These are phyloP conservation scores for Volucella zonaria DNA, from an alignment of 2,888 invertebrate genomes.

Conservation along the genomic window DNA sequence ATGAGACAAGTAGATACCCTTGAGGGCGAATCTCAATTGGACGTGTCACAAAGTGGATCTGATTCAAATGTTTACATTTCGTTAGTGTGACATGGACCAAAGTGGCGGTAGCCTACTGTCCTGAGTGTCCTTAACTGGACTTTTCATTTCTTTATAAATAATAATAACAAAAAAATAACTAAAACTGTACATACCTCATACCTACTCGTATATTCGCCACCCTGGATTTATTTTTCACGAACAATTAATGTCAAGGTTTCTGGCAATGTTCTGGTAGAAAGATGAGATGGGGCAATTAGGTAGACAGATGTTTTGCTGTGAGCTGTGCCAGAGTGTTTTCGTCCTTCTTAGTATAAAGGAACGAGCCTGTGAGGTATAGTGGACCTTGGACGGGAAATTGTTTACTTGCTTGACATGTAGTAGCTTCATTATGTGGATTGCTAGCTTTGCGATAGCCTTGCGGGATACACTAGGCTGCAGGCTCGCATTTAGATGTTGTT, in stretches of 20 bases:
- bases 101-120: constrained; percentile 18
- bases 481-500: constrained; percentile 20
- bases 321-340: constrained; percentile 24
- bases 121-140: background rate
- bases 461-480: constrained; percentile 37
- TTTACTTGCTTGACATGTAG: constrained; percentile 40
- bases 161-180: background rate
- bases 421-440: constrained; percentile 50
- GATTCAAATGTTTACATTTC: constrained; percentile 70
- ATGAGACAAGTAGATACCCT: constrained; percentile 20
- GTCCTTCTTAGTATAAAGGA: constrained; percentile 18
- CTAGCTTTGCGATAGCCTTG: constrained; percentile 54
- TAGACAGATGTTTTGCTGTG: constrained; percentile 58
- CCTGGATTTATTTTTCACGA: constrained; percentile 45
- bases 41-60: constrained; percentile 58
- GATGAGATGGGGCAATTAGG: constrained; percentile 61
- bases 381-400: constrained; percentile 45
- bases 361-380: constrained; percentile 19
- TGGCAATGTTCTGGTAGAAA: constrained; percentile 47
- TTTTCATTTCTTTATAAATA: no score
- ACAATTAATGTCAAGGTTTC: constrained; percentile 73
- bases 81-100: constrained; percentile 45
- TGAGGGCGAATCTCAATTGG: constrained; percentile 58
- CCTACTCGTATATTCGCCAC: constrained; percentile 14
- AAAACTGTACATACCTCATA: no score